phyloP scores from a whole-genome alignment of 2,888 invertebrate genomes.

The Xylophagus ater region DNA sequence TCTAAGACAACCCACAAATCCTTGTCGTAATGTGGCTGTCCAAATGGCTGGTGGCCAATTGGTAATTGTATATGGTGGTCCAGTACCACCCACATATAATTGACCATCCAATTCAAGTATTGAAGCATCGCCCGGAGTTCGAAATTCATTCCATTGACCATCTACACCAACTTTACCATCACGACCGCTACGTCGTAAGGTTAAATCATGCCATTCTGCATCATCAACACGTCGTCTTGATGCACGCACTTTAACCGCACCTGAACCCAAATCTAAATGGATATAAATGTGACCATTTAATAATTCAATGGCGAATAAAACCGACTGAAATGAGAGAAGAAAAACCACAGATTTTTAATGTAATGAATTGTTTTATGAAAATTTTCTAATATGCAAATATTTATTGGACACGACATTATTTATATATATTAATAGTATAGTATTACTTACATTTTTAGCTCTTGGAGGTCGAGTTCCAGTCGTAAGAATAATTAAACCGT shows the following conservation, averaged over 20 bases:
- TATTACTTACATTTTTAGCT: constrained; percentile 44
- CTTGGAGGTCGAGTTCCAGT: constrained; percentile 67
- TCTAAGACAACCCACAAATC: constrained; percentile 88
- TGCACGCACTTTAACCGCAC: constrained; percentile 74
- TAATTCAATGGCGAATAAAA: constrained; percentile 88
- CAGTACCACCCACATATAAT: constrained; percentile 80
- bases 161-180: constrained; percentile 85
- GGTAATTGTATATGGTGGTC: constrained; percentile 64
- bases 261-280: constrained; percentile 85
- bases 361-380: neutral
- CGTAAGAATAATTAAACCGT: constrained; percentile 88
- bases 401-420: too few species aligned
- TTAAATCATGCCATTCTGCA: constrained; percentile 85
- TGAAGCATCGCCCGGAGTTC: constrained; percentile 79
- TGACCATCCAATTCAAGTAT: constrained; percentile 80
- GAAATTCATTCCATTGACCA: constrained; percentile 77
- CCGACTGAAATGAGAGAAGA: constrained; percentile 55
- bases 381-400: neutral
- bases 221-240: constrained; percentile 77
- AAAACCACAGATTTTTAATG: too few species aligned
- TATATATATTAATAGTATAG: too few species aligned
- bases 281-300: constrained; percentile 89
- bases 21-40: constrained; percentile 80
- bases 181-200: constrained; percentile 67
- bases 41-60: constrained; percentile 77